A percentile compares a stretch with the other conserved stretches of the same genome.
Evolutionary conservation across 2,797 vertebrate genomes (phyloP).

Genomic region (Cheirogaleus major): DNA sequence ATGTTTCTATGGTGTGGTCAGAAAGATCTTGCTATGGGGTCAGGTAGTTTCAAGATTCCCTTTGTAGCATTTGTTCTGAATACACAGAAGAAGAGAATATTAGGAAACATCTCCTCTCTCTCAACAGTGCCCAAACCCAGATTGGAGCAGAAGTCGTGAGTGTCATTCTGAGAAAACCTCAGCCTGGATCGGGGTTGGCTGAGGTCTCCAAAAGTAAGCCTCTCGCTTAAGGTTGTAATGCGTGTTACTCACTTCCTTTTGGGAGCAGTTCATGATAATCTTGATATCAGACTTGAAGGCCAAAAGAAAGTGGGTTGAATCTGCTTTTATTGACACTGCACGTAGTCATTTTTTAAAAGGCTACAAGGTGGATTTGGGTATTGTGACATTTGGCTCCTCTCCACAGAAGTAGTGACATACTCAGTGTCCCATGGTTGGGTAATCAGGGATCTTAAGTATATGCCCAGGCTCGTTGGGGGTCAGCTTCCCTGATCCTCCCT

Average conservation of each 20-base stretch:
- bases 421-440: not conserved
- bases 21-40: not conserved
- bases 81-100: not conserved
- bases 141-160: not conserved
- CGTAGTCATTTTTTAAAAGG: not conserved
- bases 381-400: not conserved
- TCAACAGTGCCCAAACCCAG: not conserved
- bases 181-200: not conserved
- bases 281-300: conserved; percentile 1
- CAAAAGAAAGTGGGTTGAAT: conserved; percentile 20
- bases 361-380: not conserved
- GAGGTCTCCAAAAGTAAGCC: conserved; percentile 31
- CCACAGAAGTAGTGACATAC: not conserved
- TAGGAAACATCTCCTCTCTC: not conserved
- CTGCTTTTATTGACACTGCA: not conserved
- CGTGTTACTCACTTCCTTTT: conserved; percentile 36
- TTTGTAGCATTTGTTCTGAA: not conserved
- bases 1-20: not conserved
- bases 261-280: conserved; percentile 51
- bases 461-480: not conserved
- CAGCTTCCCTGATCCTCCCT: not conserved
- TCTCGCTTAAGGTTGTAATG: not conserved
- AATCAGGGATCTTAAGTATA: not conserved
- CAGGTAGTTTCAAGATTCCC: not conserved
- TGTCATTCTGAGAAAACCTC: not conserved